Evolutionary conservation across 2,888 invertebrate genomes (phyloP), one percentile per base, ranked within the genome.

Genomic region (Caenorhabditis panamensis): DNA sequence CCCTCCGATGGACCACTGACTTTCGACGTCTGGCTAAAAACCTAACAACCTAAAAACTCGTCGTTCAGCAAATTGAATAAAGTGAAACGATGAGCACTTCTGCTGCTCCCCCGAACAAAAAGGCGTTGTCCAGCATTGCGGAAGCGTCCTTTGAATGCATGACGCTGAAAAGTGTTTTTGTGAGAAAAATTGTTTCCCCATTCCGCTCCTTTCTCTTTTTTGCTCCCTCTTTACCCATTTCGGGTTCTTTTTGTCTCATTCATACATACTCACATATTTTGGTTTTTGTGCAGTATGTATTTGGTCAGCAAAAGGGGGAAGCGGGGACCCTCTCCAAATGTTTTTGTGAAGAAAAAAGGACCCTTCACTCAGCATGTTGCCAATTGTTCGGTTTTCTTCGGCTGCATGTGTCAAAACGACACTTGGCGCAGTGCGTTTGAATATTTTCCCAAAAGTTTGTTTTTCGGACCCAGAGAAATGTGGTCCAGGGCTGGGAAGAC

Each of bases 1-100:
- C 36, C 2, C 64, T 24, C 37, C 13, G 11, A 11, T n/a, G 64
- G 49, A 59, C 59, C 51, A 31, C 59, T 41, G 77, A 78, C 77
- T 78, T 78, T 64, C 47, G 64, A 9, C 51, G 75, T 67, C 61
- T 44, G 51, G 16, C 18, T 41, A 13, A 41, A 41, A 41, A 41
- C 41, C 41, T 36, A 41, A 41, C 6, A 41, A 13, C 41, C 41
- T 22, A 69, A 68, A 58, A 68, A 69, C 67, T 63, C 51, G 58
- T 77, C 54, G 77, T 71, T 72, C 78, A n/a, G 54, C 59, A 72
- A 78, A 78, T 78, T 78, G 77, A 78, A 78, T 72, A 62, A 72
- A 71, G 56, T 72, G 66, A 72, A 71, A 78, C 77, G 69, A 78
- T 73, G 66, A 73, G 73, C 59, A 66, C 64, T 73, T 51, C 56